Base-by-base conservation (phyloP, 1,140 invertebrate species). In the Philopotamus ludificatus region DNA sequence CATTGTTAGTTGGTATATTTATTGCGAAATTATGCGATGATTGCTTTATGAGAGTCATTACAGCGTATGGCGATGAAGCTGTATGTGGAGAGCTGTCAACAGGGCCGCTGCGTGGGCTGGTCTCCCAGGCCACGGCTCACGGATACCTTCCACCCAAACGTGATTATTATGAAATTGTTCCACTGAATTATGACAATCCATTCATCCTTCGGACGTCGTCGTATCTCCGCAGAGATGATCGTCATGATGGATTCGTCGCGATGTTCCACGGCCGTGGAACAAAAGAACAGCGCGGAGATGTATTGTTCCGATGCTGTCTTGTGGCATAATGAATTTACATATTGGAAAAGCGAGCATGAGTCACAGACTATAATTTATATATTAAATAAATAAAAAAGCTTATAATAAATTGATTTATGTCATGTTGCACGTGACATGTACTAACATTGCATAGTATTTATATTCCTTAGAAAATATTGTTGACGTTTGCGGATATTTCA, bases 1-100 rank as follows among this genome's bases (percentile, higher is more conserved):
- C 20, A 22, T 39, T 12, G 39, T 21, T 53, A 15, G 15, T 3
- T 8, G 23, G 23, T 15, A 42, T 54, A 53, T 68, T 68, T 68
- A 68, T 68, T 65, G 67, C 67, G 58, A 60, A 68, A 68, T 68
- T 68, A 68, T 68, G 67, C 67, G 63, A 68, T 68, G 63, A 68
- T 68, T 68, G 67, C 15, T 68, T 68, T 68, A 68, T 65, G 67
- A 54, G 63, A 57, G 67, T 63, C 60, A 68, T 68, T 68, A 68
- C 63, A 59, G 8, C 18, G 50, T 21, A 8, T 2, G 20, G 47
- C 64, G 57, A 67, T 67, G 59, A 63, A 67, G 65, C 61, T 51
- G 65, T 67, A 66, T 34, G 65, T 65, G 39, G 50, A 42, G 45
- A 57, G 34, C 66, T 68, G 66, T 64, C 66, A 68, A 61, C 51